Evolutionary conservation across 1,140 invertebrate species (phyloP), one percentile per base, ranked within the genome.

Genomic region (Cryptotermes secundus): DNA sequence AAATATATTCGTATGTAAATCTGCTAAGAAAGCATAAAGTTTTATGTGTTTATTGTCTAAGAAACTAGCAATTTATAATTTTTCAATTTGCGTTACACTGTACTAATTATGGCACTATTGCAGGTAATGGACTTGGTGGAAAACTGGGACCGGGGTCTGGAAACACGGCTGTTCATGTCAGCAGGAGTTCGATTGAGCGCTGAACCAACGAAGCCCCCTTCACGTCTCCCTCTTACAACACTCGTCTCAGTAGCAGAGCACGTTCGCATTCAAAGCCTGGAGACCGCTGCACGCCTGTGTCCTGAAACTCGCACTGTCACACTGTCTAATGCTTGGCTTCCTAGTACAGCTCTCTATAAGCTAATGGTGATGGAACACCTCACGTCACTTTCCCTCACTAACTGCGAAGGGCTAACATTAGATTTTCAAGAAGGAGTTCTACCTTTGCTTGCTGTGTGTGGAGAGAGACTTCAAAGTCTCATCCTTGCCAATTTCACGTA

Each of bases 341-440:
- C 87, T 16, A 89, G 87, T 85, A 88, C 88, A 34, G 85, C 86
- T 10, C 83, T 89, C 24, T 89, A 89, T 84, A 88, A 87, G 65
- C 86, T 88, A 81, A 89, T 89, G 89, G 84, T 84, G 42, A 86
- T 89, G 83, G 88, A 89, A n/a, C 83, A 87, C 45, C 84, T 89
- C 10, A 85, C 86, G 24, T 85, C 86, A 53, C 83, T 89, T 3
- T 86, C 87, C 19, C 81, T 89, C 22, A 86, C 87, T 24, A 89
- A 89, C 85, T 85, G 82, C 80, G 88, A 89, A 9, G 87, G 86
- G 2, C 83, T 88, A 26, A 87, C 87, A 10, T 80, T 89, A 34
- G 88, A 89, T 82, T 90, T 88, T 85, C 87, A 88, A 19, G 88
- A 89, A 83, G 89, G 88, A 6, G 87, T 90, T 45, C 81, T 90